phyloP scores from a whole-genome alignment of 2,797 vertebrate genomes.

The Myoxocephalus aenaeus region DNA sequence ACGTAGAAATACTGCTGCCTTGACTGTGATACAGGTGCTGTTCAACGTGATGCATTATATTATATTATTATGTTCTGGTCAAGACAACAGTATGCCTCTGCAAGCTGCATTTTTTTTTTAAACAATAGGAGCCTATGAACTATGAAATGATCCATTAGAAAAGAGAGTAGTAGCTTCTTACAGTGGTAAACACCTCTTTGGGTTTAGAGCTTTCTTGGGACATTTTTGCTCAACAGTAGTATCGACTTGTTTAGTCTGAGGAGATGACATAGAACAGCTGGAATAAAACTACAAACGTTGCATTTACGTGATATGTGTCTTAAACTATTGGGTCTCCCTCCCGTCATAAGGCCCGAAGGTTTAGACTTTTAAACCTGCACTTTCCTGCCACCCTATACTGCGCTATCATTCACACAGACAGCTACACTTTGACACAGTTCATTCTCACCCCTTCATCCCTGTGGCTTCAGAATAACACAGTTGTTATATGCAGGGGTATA shows the following conservation, averaged over 20 bases:
- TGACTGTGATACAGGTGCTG: constrained; percentile 24
- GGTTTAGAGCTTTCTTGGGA: background rate
- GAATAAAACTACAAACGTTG: background rate
- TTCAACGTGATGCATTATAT: constrained; percentile 23
- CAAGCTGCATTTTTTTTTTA: constrained; percentile 32
- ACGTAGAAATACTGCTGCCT: constrained; percentile 28
- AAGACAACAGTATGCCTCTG: constrained; percentile 26
- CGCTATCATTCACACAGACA: background rate
- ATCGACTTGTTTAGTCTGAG: constrained; percentile 5
- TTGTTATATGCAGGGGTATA: background rate
- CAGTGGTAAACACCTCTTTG: background rate
- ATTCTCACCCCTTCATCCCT: constrained; percentile 12
- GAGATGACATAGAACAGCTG: background rate
- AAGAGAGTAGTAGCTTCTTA: constrained; percentile 7
- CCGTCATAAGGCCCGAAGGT: background rate
- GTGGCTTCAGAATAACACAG: constrained; percentile 44
- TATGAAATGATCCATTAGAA: constrained; percentile 16
- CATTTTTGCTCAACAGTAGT: background rate
- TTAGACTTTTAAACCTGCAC: background rate
- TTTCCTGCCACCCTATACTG: background rate
- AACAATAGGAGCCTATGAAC: background rate
- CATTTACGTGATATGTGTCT: background rate
- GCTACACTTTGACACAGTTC: background rate
- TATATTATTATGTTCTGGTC: constrained; percentile 21
- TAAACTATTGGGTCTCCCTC: background rate